Base-by-base conservation (phyloP, 2,888 invertebrate genomes). In the Tanaodytes sp. region DNA sequence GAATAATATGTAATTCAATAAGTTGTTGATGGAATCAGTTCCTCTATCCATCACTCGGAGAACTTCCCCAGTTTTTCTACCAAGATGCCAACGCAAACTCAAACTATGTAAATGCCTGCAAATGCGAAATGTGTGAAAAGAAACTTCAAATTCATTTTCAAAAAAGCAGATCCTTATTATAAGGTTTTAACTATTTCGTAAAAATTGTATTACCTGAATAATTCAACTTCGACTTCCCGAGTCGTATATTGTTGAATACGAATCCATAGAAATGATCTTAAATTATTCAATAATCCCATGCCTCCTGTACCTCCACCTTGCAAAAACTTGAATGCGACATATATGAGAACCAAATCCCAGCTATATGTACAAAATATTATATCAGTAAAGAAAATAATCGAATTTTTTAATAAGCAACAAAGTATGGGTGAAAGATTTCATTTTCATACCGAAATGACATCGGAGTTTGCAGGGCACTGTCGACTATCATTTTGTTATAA, bases 21-120 rank as follows among this genome's bases (percentile, higher is more conserved):
- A 88, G 84, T 93, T 96, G 86, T 97, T 97, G 76, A 98, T 96
- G 55, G 97, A 97, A 77, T 95, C 96, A 0, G 98, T 98, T 73
- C 98, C 98, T 69, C 98, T 89, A 86, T 99, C 98, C 94, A 99
- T 97, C 0, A 98, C 92, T 30, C 97, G 88, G 1, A 98, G 87
- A 0, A 99, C 97, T 87, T 99, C 98, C 1, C 98, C 98, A 0
- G 98, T 98, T 87, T 98, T 98, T 9, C 98, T 87, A 1, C 92
- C 90, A 30, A 98, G 86, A 85, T 99, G 98, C 98, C 98, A 99
- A 18, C 94, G 89, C 46, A 99, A 88, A 2, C 97, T 97, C 55
- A 99, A 85, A 61, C 91, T 89, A 84, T 98, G 98, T 12, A 98
- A 88, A 85, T 98, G 97, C 42, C 90, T 59, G 42, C 31, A 63